Evolutionary conservation across 2,888 invertebrate genomes (phyloP).

Genomic region (Andricus curvator): DNA sequence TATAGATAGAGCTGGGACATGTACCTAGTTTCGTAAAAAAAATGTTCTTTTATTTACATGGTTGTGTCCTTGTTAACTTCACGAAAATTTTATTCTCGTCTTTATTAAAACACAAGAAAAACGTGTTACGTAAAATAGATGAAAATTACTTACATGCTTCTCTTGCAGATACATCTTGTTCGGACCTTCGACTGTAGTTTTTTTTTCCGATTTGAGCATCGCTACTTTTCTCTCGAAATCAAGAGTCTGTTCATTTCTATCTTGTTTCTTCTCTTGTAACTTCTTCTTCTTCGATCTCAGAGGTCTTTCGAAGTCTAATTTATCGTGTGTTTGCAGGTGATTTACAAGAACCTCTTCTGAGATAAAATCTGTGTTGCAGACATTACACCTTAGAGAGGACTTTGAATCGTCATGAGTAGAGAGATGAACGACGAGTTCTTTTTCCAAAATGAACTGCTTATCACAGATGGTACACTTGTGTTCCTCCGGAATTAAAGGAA

Average conservation of each 20-base stretch:
- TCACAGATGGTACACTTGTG: slow-evolving; percentile 51
- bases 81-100: no score
- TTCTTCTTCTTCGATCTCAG: background rate
- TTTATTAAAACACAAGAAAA: no score
- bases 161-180: background rate
- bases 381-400: slow-evolving; percentile 59
- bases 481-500: slow-evolving; percentile 40
- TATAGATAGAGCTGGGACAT: no score
- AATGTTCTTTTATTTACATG: no score
- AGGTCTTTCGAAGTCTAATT: background rate
- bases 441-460: slow-evolving; percentile 52
- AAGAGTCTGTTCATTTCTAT: background rate
- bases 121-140: background rate
- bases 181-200: background rate
- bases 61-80: no score
- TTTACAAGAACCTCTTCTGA: slow-evolving; percentile 51
- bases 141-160: slow-evolving; percentile 5
- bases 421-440: slow-evolving; percentile 52
- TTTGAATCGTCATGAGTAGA: slow-evolving; percentile 47
- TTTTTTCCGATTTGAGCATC: background rate
- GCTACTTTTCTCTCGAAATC: background rate
- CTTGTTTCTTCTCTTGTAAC: background rate
- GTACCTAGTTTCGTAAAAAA: no score
- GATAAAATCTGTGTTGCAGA: slow-evolving; percentile 58
- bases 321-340: slow-evolving; percentile 53